phyloP scores from a whole-genome alignment of 2,888 invertebrate genomes.

The Dendrolimus houi region DNA sequence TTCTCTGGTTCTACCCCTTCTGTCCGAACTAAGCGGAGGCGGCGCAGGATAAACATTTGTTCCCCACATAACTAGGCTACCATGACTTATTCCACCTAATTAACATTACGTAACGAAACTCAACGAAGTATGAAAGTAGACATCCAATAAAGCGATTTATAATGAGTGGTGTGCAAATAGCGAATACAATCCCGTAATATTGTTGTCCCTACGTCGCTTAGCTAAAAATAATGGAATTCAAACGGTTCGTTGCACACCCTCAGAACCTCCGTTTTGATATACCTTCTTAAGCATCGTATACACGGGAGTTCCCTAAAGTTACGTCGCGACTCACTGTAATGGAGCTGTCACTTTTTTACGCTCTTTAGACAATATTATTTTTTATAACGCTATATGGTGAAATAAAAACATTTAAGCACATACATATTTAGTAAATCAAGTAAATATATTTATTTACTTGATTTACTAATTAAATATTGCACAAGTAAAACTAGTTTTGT shows the following conservation, averaged over 20 bases:
- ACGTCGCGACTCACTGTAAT: not conserved
- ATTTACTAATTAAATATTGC: too few species aligned
- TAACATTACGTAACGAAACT: not conserved
- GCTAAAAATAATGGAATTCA: not conserved
- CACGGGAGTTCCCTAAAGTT: not conserved
- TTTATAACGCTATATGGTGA: too few species aligned
- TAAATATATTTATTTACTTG: too few species aligned
- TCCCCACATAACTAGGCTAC: too few species aligned
- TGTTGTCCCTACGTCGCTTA: not conserved
- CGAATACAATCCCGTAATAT: not conserved
- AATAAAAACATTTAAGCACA: too few species aligned
- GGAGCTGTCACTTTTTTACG: not conserved
- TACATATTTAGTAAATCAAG: too few species aligned
- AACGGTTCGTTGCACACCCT: not conserved
- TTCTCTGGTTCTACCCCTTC: too few species aligned
- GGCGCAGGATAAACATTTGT: too few species aligned
- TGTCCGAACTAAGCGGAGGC: too few species aligned
- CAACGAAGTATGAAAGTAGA: not conserved
- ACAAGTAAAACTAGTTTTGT: too few species aligned
- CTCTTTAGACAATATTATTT: too few species aligned
- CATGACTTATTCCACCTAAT: too few species aligned
- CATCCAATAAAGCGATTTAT: not conserved
- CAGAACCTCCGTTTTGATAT: not conserved
- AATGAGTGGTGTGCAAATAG: not conserved
- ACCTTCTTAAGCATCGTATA: not conserved